Percentiles rank a stretch among this genome's conserved stretches.
phyloP scores from a whole-genome alignment of 2,888 invertebrate genomes.

The Lathronympha strigana region DNA sequence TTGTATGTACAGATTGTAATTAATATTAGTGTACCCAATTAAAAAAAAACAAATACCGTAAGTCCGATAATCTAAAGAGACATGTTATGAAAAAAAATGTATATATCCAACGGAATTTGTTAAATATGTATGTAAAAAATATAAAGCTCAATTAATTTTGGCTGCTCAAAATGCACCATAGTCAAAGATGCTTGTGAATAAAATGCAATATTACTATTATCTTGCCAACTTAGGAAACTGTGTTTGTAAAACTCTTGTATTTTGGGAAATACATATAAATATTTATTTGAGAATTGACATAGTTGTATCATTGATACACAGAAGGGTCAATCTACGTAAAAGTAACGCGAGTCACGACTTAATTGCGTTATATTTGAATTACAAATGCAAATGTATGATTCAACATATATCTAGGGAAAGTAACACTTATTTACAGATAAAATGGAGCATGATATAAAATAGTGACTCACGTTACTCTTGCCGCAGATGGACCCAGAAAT shows the following conservation, averaged over 20 bases:
- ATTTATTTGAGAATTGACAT: not conserved
- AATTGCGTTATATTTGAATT: no score
- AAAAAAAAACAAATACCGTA: no score
- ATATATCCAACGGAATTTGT: conserved; percentile 5
- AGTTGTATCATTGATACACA: not conserved
- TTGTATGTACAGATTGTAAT: conserved; percentile 28
- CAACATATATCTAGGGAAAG: no score
- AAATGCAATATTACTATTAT: conserved; percentile 6
- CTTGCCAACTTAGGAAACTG: conserved; percentile 15
- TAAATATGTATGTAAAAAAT: conserved; percentile 22
- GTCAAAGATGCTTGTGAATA: not conserved
- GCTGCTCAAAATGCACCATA: conserved; percentile 18
- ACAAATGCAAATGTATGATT: no score
- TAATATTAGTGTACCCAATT: conserved; percentile 16
- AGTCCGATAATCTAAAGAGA: not conserved
- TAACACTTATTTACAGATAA: no score
- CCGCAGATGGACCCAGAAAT: no score
- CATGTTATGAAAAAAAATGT: not conserved
- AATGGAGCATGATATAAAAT: no score
- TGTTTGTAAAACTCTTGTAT: not conserved
- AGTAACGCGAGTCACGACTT: no score
- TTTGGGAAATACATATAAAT: not conserved
- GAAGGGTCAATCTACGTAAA: not conserved
- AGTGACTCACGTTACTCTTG: no score
- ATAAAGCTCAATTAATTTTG: conserved; percentile 41